Percentiles rank a stretch among this genome's conserved stretches.
Evolutionary conservation across 2,888 invertebrate species (phyloP).

Genomic region (Brachypterus glaber): DNA sequence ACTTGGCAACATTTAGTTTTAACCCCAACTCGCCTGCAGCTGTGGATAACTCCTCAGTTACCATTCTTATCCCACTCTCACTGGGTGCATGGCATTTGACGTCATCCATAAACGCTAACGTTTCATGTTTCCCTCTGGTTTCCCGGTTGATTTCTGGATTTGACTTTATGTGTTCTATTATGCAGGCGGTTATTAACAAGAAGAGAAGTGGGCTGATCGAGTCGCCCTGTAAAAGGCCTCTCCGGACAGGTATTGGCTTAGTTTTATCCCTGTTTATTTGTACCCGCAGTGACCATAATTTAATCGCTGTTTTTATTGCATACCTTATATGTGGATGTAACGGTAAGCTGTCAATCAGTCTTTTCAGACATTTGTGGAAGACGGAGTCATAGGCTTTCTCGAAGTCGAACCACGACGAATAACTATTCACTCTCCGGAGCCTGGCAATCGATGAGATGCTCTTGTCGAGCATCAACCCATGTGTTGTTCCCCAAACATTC

Average conservation of each 20-base stretch:
- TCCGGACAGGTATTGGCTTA: slow-evolving; percentile 5
- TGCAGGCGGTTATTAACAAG: slow-evolving; percentile 14
- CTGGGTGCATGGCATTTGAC: too few species aligned
- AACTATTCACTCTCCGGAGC: too few species aligned
- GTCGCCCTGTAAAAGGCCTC: slow-evolving; percentile 15
- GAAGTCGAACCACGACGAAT: slow-evolving; percentile 21
- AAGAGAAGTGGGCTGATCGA: slow-evolving; percentile 17
- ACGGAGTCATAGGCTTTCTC: slow-evolving; percentile 14
- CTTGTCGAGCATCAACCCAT: slow-evolving; percentile 22
- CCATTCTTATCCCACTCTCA: too few species aligned
- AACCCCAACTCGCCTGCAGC: too few species aligned
- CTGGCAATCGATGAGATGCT: too few species aligned
- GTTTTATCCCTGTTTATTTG: background rate
- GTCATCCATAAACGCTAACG: too few species aligned
- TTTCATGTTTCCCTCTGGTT: slow-evolving; percentile 6
- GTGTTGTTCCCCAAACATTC: slow-evolving; percentile 23
- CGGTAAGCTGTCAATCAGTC: slow-evolving; percentile 14
- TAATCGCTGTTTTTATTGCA: slow-evolving; percentile 4
- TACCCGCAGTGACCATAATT: slow-evolving; percentile 6
- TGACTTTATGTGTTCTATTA: slow-evolving; percentile 12
- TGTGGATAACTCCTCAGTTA: too few species aligned
- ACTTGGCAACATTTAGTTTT: too few species aligned
- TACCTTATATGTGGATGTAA: slow-evolving; percentile 11
- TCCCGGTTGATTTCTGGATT: slow-evolving; percentile 3
- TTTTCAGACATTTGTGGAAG: slow-evolving; percentile 12